Base-by-base conservation (phyloP, 2,113 vertebrate species). In the Rhinogobius similis region DNA sequence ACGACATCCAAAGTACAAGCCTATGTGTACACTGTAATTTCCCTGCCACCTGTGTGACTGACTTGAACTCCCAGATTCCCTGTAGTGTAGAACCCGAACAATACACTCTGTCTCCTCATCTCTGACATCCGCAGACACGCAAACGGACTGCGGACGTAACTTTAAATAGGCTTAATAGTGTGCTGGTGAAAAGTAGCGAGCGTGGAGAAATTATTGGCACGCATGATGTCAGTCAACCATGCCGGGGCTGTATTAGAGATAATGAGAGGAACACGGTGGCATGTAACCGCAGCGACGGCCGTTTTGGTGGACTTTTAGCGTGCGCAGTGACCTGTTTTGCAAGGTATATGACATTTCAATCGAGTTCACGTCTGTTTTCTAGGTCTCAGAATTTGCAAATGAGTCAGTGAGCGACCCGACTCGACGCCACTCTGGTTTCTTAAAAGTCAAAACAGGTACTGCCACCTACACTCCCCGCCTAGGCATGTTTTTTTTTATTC, bases 31-130 rank as follows among this genome's bases (percentile, higher is more conserved):
- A 9, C 81, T 83, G 73, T 88, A 88, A 90, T 89, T 88, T 89
- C 72, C 78, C 85, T 80, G 85, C 87, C 89, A 91, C 87, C 90
- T 90, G 86, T 88, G 83, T 75, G 81, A 86, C 79, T 78, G 69
- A 44, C 72, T 64, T 64, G 41, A 32, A 74, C 77, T 68, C 77
- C 81, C 38, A 24, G 23, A 71, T 62, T 82, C 82, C 84, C 83
- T 77, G 62, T 70, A 76, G 52, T 55, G 26, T 14, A 55, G 52
- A 59, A 36, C 2, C 46, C 13, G 76, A 89, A 91, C 85, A 91
- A 90, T 88, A 81, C 62, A 0, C 58, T 65, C 78, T 78, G 86
- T 90, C 74, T 89, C 73, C 73, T 75, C 65, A 27, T 78, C 65
- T 5, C 62, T 50, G 65, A 27, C 62, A 79, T 73, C 77, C 62